phyloP scores from a whole-genome alignment of 1,140 invertebrate genomes.

The Palaemon carinicauda region DNA sequence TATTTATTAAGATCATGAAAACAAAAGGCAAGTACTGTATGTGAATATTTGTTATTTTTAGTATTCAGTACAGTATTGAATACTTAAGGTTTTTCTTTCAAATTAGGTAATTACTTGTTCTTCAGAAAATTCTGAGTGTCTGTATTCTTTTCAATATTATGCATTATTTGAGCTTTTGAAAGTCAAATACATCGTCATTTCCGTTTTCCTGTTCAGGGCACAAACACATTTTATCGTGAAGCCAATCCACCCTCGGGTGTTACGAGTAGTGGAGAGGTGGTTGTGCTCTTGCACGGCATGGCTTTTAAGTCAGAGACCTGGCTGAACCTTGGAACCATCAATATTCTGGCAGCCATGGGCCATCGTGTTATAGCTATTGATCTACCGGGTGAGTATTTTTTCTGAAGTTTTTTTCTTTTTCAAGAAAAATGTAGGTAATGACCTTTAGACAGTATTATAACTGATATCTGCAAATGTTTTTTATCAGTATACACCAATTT shows the following conservation, averaged over 20 bases:
- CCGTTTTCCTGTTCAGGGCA: neutral
- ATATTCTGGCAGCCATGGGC: conserved; percentile 64
- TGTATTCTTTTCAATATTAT: too few species aligned
- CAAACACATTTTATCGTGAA: conserved; percentile 51
- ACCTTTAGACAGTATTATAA: neutral
- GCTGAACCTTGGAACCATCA: conserved; percentile 64
- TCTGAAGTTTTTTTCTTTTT: neutral
- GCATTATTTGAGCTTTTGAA: too few species aligned
- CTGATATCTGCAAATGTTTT: too few species aligned
- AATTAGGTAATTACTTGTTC: too few species aligned
- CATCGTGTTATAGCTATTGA: conserved; percentile 65
- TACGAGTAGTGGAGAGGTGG: conserved; percentile 28
- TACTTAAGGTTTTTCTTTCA: too few species aligned
- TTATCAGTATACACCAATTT: too few species aligned
- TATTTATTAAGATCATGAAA: too few species aligned
- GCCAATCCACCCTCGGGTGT: conserved; percentile 50
- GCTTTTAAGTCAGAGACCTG: conserved; percentile 66
- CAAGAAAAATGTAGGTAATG: neutral
- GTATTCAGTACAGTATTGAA: too few species aligned
- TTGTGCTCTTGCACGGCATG: conserved; percentile 66
- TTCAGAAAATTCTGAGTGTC: too few species aligned
- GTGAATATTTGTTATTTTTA: too few species aligned
- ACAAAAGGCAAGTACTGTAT: too few species aligned
- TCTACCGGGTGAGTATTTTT: conserved; percentile 63
- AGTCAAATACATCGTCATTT: neutral